Evolutionary conservation across 1,140 invertebrate genomes (phyloP), one percentile per base, ranked within the genome.

Genomic region (Triops cancriformis): DNA sequence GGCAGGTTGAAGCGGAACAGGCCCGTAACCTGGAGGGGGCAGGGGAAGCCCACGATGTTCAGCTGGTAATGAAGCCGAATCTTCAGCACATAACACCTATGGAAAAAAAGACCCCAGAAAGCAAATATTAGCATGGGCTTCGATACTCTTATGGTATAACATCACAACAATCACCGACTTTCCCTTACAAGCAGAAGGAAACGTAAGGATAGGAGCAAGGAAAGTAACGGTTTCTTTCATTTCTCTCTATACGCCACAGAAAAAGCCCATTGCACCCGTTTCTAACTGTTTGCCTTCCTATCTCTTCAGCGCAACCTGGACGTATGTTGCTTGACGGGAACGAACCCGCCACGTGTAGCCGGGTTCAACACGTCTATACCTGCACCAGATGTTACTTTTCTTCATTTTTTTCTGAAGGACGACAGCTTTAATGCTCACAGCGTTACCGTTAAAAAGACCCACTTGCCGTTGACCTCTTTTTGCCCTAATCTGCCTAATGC

Each of bases 1-100:
- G 41, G 86, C 85, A n/a, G 85, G 83, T 78, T 90, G 84, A 76
- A 90, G 87, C 5, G 80, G 79, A 14, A 74, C 37, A 37, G 76
- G 77, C 11, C n/a, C 72, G 14, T 73, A 79, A 28, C 75, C 77
- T 26, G 76, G 73, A 14, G 91, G 91, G 26, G 91, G 89, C 3
- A 91, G 91, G 82, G 92, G 92, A 3, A 90, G 89, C 26, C 87
- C 87, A 83, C 92, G 87, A 84, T 94, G 93, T 85, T 93, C 92
- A 80, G 92, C 83, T 11, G 92, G 92, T 79, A 94, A 83, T 10
- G 92, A 90, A 23, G 91, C 91, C 80, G 91, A 94, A 83, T 93
- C 92, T 41, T 64, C 51, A 9, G 51, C 51, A 23, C 14, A 18
- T 23, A 64, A 18, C 51, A 64, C 14, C 51, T 64, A 64, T 6